Evolutionary conservation across 2,797 vertebrate genomes (phyloP).

Genomic region (Chaenodraco wilsoni): DNA sequence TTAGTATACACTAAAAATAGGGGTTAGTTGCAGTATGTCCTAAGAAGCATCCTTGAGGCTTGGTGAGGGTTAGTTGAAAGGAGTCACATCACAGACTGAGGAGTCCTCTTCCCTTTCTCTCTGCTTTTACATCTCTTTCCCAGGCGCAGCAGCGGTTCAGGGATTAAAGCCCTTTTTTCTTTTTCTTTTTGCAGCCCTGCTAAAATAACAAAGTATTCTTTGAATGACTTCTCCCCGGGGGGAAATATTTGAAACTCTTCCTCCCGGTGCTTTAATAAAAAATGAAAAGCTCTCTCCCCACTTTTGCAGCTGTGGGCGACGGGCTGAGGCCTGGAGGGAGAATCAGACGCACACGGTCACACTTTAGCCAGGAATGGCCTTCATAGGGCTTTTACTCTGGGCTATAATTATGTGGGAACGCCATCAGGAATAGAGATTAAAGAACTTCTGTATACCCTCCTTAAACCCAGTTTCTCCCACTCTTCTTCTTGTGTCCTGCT

Average conservation of each 20-base stretch:
- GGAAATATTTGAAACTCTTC: slow-evolving; percentile 80
- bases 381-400: slow-evolving; percentile 67
- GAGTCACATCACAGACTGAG: slow-evolving; percentile 34
- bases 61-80: too few relatives aligned
- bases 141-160: slow-evolving; percentile 68
- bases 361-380: slow-evolving; percentile 70
- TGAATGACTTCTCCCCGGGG: slow-evolving; percentile 75
- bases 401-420: slow-evolving; percentile 78
- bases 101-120: slow-evolving; percentile 22
- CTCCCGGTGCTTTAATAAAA: slow-evolving; percentile 69
- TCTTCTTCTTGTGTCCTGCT: slow-evolving; percentile 38
- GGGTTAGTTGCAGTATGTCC: too few relatives aligned
- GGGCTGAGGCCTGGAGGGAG: slow-evolving; percentile 61
- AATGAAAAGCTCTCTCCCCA: slow-evolving; percentile 46
- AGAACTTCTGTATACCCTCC: slow-evolving; percentile 60
- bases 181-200: slow-evolving; percentile 61
- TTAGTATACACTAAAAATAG: too few relatives aligned
- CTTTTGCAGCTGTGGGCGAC: slow-evolving; percentile 69
- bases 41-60: too few relatives aligned
- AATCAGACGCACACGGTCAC: slow-evolving; percentile 64
- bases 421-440: slow-evolving; percentile 75
- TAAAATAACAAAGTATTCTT: slow-evolving; percentile 78
- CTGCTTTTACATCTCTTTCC: slow-evolving; percentile 64
- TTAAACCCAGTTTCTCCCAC: slow-evolving; percentile 52
- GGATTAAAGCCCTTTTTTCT: slow-evolving; percentile 75